phyloP scores from a whole-genome alignment of 2,113 vertebrate genomes.

The Plotosus lineatus region DNA sequence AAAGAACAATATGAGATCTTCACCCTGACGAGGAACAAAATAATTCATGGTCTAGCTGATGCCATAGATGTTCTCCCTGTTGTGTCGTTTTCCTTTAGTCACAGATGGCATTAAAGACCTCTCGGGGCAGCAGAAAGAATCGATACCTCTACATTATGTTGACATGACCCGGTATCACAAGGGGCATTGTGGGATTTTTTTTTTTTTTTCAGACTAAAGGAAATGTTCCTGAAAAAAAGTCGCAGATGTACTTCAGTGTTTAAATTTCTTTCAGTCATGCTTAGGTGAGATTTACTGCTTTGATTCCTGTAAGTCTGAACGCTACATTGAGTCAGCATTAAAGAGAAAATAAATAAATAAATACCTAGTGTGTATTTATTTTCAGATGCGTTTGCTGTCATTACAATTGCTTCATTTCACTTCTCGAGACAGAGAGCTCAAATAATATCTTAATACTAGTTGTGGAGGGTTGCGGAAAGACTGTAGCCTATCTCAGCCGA shows the following conservation, averaged over 20 bases:
- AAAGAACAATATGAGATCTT: slow-evolving; percentile 13
- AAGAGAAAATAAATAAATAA: not conserved
- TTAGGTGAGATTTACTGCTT: not conserved
- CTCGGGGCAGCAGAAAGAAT: slow-evolving; percentile 4
- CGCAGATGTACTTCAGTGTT: not conserved
- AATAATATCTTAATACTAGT: no score
- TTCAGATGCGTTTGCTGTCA: not conserved
- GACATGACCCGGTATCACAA: slow-evolving; percentile 11
- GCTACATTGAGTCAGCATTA: not conserved
- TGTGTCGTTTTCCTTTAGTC: slow-evolving; percentile 21
- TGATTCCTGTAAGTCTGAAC: not conserved
- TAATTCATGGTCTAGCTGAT: slow-evolving; percentile 8
- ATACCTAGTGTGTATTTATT: not conserved
- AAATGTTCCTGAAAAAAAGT: not conserved
- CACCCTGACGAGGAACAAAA: slow-evolving; percentile 26
- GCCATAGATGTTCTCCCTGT: not conserved
- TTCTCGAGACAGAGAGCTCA: no score
- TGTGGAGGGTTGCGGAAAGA: no score
- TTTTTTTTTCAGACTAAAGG: no score
- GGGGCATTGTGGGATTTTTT: not conserved
- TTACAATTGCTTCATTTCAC: not conserved
- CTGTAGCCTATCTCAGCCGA: no score
- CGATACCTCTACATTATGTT: slow-evolving; percentile 23
- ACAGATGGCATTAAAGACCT: slow-evolving; percentile 18
- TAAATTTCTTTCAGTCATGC: not conserved